Conservation (phyloP, 2,113 vertebrate genomes). For the Clarias magur region DNA sequence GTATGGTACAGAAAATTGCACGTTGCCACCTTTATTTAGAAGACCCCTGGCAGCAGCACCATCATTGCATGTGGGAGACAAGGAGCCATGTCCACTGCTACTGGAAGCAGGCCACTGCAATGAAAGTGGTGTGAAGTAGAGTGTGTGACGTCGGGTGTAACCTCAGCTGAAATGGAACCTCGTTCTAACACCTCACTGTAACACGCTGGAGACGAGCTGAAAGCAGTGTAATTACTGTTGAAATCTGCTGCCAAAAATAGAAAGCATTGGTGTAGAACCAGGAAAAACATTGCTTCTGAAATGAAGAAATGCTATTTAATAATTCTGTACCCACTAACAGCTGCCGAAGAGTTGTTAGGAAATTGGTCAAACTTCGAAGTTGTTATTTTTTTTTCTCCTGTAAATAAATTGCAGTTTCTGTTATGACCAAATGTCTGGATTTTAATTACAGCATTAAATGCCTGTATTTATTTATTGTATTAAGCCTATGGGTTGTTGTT, state of each 20-base stretch:
- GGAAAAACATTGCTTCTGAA: not conserved
- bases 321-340: conserved; percentile 11
- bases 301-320: conserved; percentile 17
- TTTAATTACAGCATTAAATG: not conserved
- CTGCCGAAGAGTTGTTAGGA: not conserved
- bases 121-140: conserved; percentile 31
- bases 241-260: conserved; percentile 49
- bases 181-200: conserved; percentile 55
- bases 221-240: conserved; percentile 48
- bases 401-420: not conserved
- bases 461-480: not conserved
- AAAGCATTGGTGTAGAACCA: conserved; percentile 43
- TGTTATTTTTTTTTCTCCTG: not conserved
- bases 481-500: not conserved
- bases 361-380: not conserved
- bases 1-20: conserved; percentile 49
- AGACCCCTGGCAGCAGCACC: conserved; percentile 38
- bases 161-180: conserved; percentile 12
- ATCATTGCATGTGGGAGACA: conserved; percentile 32
- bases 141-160: not conserved
- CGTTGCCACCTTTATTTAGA: conserved; percentile 48
- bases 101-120: conserved; percentile 29
- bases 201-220: conserved; percentile 52
- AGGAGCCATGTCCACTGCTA: conserved; percentile 33
- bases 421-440: not conserved